Conservation (phyloP, 92 coral and sea anemone species). For the Epizoanthus fatuus region DNA sequence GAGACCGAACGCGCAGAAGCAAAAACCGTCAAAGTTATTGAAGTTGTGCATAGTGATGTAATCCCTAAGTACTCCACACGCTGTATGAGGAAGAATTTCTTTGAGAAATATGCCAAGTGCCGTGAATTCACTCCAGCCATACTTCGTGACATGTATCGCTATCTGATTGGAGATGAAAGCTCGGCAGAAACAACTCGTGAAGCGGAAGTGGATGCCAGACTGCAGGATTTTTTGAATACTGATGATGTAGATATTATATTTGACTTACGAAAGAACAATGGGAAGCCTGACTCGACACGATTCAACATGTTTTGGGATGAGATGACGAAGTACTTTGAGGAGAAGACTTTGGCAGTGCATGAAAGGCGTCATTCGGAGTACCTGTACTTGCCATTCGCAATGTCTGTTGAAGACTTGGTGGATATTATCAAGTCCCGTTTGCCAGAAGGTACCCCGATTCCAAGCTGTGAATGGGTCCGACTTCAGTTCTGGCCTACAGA, state of each 20-base stretch:
- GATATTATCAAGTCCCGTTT: neutral
- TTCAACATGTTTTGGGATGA: constrained; percentile 17
- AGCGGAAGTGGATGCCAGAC: constrained; percentile 3
- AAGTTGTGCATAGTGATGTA: neutral
- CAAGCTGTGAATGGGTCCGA: constrained; percentile 10
- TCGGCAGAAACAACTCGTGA: neutral
- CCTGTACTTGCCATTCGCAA: constrained; percentile 28
- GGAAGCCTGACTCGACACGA: neutral
- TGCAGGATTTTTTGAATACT: neutral
- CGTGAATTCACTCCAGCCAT: neutral
- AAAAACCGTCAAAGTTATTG: no score
- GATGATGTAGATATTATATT: constrained; percentile 17
- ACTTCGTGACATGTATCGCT: constrained; percentile 3
- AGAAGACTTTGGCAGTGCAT: constrained; percentile 4
- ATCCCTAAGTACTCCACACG: constrained; percentile 20
- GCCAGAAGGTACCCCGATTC: constrained; percentile 27
- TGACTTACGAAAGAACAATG: constrained; percentile 14
- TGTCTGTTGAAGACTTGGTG: constrained; percentile 14
- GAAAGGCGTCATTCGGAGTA: constrained; percentile 23
- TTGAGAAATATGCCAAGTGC: neutral
- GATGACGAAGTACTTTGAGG: neutral
- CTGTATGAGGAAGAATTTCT: constrained; percentile 10
- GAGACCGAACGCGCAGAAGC: no score
- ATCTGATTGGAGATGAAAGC: constrained; percentile 7
- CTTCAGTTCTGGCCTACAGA: constrained; percentile 25